Conservation (phyloP, 2,888 invertebrate species). For the Macrosiphum euphorbiae region DNA sequence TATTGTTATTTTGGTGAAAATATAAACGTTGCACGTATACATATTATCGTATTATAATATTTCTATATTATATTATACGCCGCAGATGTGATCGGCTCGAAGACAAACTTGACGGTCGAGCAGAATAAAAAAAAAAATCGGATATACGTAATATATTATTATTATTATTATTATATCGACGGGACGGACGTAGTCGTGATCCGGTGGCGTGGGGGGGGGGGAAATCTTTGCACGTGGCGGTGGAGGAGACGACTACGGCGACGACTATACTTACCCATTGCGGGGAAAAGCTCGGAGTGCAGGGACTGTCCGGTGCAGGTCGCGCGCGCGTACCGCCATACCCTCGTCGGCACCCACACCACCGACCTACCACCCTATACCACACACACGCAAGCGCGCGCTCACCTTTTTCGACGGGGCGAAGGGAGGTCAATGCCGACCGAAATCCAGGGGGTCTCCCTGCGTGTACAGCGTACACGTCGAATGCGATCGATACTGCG, state of each 20-base stretch:
- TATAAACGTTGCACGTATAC: neutral
- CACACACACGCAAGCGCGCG: neutral
- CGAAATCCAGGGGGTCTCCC: slow-evolving; percentile 35
- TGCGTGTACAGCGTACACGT: neutral
- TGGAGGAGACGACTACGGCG: neutral
- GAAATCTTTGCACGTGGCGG: neutral
- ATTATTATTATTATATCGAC: neutral
- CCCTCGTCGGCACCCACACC: neutral
- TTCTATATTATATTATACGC: slow-evolving; percentile 21
- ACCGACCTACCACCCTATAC: neutral
- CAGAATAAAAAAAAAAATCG: neutral
- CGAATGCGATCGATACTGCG: slow-evolving; percentile 47
- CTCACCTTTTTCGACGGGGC: slow-evolving; percentile 21
- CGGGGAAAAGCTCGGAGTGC: neutral
- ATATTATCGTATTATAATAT: neutral
- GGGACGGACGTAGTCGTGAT: neutral
- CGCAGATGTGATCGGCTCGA: neutral
- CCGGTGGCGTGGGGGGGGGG: neutral
- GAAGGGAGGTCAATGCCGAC: slow-evolving; percentile 54
- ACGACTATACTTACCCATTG: neutral
- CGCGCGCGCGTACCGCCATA: neutral
- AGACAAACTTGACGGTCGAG: neutral
- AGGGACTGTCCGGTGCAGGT: slow-evolving; percentile 56
- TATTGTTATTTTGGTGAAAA: neutral
- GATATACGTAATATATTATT: slow-evolving; percentile 10